phyloP scores from a whole-genome alignment of 1,140 invertebrate species.

The Epicauta chinensis region DNA sequence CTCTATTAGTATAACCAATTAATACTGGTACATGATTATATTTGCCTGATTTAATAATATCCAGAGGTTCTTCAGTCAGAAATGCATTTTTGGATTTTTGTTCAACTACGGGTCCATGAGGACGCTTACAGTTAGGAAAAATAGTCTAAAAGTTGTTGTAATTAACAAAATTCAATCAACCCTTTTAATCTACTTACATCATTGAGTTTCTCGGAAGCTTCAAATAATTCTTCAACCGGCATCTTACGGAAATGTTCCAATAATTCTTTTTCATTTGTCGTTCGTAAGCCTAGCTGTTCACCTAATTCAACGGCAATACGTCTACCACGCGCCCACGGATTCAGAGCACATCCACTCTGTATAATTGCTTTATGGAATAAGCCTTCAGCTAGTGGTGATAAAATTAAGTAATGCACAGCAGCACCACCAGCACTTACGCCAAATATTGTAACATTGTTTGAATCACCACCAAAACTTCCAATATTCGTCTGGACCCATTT shows the following conservation, averaged over 20 bases:
- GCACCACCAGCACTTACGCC: too few species aligned
- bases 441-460: too few species aligned
- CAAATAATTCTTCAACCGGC: constrained; percentile 39
- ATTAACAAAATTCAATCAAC: too few species aligned
- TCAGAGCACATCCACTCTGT: constrained; percentile 52
- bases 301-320: background rate
- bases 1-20: constrained; percentile 31
- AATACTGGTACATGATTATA: constrained; percentile 35
- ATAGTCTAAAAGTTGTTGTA: too few species aligned
- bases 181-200: constrained; percentile 28
- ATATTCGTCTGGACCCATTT: too few species aligned
- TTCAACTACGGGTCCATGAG: constrained; percentile 20
- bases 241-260: constrained; percentile 22
- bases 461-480: too few species aligned
- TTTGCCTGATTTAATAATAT: constrained; percentile 30
- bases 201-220: constrained; percentile 35
- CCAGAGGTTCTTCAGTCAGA: constrained; percentile 27
- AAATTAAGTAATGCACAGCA: constrained; percentile 25
- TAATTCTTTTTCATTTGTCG: constrained; percentile 20
- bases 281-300: constrained; percentile 1
- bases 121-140: too few species aligned
- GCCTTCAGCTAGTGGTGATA: constrained; percentile 40
- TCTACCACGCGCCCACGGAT: constrained; percentile 43
- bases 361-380: constrained; percentile 54
- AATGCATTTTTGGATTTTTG: constrained; percentile 19